A percentile compares a stretch with the other conserved stretches of the same genome.
These are phyloP conservation scores for Setophaga kirtlandii DNA, from an alignment of 2,113 vertebrate species.

Conservation along the genomic window DNA sequence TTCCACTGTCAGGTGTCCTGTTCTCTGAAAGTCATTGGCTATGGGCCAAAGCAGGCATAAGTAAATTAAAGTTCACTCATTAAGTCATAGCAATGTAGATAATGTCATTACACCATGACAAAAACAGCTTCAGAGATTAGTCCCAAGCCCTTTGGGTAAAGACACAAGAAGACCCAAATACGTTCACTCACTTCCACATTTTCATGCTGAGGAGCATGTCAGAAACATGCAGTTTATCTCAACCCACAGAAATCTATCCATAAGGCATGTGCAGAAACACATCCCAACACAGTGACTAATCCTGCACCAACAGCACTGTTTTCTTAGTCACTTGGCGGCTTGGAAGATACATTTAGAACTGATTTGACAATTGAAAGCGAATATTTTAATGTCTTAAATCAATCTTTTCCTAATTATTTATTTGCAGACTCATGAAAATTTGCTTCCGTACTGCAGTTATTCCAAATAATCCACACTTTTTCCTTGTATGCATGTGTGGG, in stretches of 20 bases:
- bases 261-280: slow-evolving; percentile 46
- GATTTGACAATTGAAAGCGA: neutral
- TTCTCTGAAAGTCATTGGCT: neutral
- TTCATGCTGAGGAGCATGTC: neutral
- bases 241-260: slow-evolving; percentile 37
- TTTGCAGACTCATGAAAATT: neutral
- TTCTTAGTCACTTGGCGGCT: slow-evolving; percentile 27
- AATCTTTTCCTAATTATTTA: neutral
- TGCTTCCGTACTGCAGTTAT: neutral
- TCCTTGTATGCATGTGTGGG: neutral
- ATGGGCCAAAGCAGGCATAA: neutral
- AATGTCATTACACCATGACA: neutral
- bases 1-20: neutral
- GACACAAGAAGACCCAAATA: neutral
- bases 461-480: neutral
- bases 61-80: neutral
- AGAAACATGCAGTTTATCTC: slow-evolving; percentile 44
- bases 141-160: neutral
- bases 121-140: neutral
- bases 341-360: slow-evolving; percentile 48
- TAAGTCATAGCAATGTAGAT: neutral
- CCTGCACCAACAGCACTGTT: slow-evolving; percentile 1
- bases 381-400: neutral
- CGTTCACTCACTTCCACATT: neutral
- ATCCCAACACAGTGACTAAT: slow-evolving; percentile 58